phyloP scores from a whole-genome alignment of 92 coral and sea anemone genomes.

The Parazoanthus darwini region DNA sequence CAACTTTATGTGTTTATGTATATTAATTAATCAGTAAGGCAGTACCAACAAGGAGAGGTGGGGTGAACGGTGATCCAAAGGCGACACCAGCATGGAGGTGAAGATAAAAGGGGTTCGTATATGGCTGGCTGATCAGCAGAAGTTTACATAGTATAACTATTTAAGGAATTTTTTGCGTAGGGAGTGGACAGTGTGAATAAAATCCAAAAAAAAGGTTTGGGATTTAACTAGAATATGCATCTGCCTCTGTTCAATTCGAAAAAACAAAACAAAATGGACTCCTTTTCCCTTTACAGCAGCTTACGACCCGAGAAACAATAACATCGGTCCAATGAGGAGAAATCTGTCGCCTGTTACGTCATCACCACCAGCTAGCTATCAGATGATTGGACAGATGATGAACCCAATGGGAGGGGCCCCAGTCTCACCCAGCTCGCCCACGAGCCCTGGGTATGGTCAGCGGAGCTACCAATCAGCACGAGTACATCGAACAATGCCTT shows the following conservation, averaged over 20 bases:
- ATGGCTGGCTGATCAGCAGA: no score
- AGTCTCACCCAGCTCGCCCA: constrained; percentile 89
- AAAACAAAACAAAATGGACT: not conserved
- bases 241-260: no score
- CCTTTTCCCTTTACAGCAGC: not conserved
- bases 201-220: no score
- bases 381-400: constrained; percentile 83
- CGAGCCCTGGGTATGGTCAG: constrained; percentile 96
- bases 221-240: no score
- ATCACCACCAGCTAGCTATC: constrained; percentile 72
- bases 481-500: constrained; percentile 94
- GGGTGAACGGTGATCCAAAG: not conserved
- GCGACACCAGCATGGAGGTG: not conserved
- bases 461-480: constrained; percentile 92
- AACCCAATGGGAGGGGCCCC: constrained; percentile 67
- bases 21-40: not conserved
- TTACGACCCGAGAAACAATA: constrained; percentile 22
- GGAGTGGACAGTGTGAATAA: no score
- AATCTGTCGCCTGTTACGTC: constrained; percentile 37
- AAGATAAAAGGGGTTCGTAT: not conserved
- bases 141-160: no score
- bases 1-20: no score
- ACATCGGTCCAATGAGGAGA: constrained; percentile 34
- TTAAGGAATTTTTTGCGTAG: no score
- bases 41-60: not conserved